phyloP scores from a whole-genome alignment of 2,888 invertebrate species.

The Sphecodes monilicornis region DNA sequence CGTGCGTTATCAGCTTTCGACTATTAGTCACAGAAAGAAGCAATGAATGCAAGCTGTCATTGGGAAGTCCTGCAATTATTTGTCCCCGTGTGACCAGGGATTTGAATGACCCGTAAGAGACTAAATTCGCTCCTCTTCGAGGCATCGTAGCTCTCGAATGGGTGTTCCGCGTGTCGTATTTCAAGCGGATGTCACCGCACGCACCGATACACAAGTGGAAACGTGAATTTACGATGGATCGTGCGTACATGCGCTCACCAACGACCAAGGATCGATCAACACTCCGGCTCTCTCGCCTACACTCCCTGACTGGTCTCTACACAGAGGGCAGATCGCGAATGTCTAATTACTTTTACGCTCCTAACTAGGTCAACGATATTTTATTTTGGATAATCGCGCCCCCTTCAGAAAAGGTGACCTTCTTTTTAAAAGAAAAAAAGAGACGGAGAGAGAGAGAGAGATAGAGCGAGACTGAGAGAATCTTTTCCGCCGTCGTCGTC shows the following conservation, averaged over 20 bases:
- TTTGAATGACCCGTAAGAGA: conserved; percentile 56
- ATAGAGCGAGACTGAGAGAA: background rate
- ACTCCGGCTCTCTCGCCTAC: conserved; percentile 55
- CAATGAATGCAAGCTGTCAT: conserved; percentile 44
- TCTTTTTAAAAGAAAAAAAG: conserved; percentile 27
- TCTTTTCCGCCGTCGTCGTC: background rate
- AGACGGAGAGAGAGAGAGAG: background rate
- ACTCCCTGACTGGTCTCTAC: conserved; percentile 33
- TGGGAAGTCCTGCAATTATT: conserved; percentile 23
- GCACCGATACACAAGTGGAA: conserved; percentile 69
- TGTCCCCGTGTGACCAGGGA: conserved; percentile 34
- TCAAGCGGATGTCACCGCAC: conserved; percentile 65
- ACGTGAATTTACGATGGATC: conserved; percentile 69
- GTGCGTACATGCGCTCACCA: conserved; percentile 64
- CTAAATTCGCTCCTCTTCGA: conserved; percentile 56
- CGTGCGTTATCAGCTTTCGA: background rate
- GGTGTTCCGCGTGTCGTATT: conserved; percentile 63
- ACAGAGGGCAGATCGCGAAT: conserved; percentile 48
- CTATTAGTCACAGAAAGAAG: background rate
- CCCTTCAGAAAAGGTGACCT: conserved; percentile 37
- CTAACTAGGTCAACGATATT: conserved; percentile 70
- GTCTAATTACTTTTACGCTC: conserved; percentile 71
- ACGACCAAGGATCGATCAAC: conserved; percentile 70
- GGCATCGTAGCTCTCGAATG: conserved; percentile 51
- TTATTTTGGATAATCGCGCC: conserved; percentile 66